Evolutionary conservation across 2,888 invertebrate species (phyloP).

Genomic region (Maniola hyperantus): DNA sequence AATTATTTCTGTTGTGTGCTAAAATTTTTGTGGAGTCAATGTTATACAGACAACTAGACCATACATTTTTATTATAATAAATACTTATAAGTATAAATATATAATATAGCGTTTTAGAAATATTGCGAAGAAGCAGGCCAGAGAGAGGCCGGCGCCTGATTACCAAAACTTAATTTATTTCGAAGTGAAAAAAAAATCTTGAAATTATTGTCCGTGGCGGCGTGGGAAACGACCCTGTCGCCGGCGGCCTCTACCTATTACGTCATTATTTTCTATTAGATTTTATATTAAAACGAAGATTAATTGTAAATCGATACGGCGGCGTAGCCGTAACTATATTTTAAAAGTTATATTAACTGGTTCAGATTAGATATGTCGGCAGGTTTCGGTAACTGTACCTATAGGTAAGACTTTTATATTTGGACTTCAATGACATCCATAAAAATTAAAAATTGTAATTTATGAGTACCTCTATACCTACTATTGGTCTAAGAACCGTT

Average conservation of each 20-base stretch:
- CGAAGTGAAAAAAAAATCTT: slow-evolving; percentile 65
- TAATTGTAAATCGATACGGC: slow-evolving; percentile 78
- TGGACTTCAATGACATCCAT: too few species aligned
- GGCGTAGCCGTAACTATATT: slow-evolving; percentile 60
- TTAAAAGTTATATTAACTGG: slow-evolving; percentile 45
- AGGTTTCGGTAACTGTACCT: slow-evolving; percentile 39
- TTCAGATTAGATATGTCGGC: slow-evolving; percentile 10
- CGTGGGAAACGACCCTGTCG: slow-evolving; percentile 81
- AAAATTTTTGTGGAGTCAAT: too few species aligned
- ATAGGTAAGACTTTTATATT: too few species aligned
- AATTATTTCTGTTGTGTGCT: too few species aligned
- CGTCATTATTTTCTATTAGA: slow-evolving; percentile 82
- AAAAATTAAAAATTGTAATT: too few species aligned
- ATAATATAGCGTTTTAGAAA: slow-evolving; percentile 74
- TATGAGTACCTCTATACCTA: too few species aligned
- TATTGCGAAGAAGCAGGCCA: slow-evolving; percentile 79
- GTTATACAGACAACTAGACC: background rate
- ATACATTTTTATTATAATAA: background rate
- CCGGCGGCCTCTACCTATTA: slow-evolving; percentile 76
- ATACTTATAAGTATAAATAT: background rate
- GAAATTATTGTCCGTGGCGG: slow-evolving; percentile 69
- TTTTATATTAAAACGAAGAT: slow-evolving; percentile 78
- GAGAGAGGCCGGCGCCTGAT: slow-evolving; percentile 75
- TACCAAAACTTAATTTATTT: slow-evolving; percentile 82
- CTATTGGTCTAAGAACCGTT: too few species aligned